phyloP scores from a whole-genome alignment of 2,888 invertebrate species.

The Drosophila subquinaria region DNA sequence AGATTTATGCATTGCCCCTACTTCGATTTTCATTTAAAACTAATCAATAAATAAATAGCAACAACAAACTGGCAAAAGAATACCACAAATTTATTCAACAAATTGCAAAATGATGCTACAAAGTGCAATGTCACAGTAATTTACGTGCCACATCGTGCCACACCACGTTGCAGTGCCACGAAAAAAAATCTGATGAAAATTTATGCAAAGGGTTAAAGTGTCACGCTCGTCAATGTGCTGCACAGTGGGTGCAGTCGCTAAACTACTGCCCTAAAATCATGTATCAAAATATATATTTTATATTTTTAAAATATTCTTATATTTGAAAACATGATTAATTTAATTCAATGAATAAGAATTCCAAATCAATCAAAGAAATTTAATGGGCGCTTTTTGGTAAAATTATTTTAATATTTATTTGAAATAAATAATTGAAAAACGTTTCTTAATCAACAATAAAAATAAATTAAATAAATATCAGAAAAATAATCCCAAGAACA shows the following conservation, averaged over 20 bases:
- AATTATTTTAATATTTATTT: no score
- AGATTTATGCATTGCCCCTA: slow-evolving; percentile 65
- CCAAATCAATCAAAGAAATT: background rate
- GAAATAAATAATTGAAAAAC: no score
- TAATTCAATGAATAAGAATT: no score
- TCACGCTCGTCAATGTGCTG: slow-evolving; percentile 51
- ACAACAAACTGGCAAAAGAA: slow-evolving; percentile 31
- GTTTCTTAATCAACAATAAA: no score
- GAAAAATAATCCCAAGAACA: no score
- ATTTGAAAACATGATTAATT: no score
- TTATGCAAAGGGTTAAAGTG: slow-evolving; percentile 78
- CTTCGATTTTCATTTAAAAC: slow-evolving; percentile 71
- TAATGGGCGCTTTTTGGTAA: background rate
- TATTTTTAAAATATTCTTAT: background rate
- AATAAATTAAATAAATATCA: no score
- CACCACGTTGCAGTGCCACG: slow-evolving; percentile 25
- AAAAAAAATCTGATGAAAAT: slow-evolving; percentile 67
- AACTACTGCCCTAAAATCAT: background rate
- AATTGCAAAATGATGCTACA: slow-evolving; percentile 75
- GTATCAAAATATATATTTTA: background rate
- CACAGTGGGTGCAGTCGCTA: slow-evolving; percentile 49
- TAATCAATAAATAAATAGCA: slow-evolving; percentile 66
- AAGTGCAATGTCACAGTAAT: slow-evolving; percentile 82
- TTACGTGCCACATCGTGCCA: slow-evolving; percentile 60
- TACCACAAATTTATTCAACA: slow-evolving; percentile 60